Conservation (phyloP, 2,888 invertebrate genomes). For the Hydrotaea cyrtoneurina region DNA sequence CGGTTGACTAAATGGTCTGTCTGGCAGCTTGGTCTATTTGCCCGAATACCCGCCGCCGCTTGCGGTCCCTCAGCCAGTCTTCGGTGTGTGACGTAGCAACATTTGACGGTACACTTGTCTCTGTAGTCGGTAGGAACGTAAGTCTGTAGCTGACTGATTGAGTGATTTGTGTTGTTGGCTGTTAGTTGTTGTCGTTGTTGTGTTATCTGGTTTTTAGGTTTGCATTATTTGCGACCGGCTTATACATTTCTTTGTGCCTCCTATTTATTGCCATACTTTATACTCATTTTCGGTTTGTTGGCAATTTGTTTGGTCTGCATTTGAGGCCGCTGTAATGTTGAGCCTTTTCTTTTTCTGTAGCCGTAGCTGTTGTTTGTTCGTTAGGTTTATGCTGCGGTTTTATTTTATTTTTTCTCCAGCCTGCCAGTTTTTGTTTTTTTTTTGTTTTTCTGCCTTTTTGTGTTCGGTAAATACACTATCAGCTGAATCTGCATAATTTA, state of each 20-base stretch:
- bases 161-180: conserved; percentile 52
- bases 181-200: neutral
- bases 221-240: conserved; percentile 32
- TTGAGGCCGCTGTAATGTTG: conserved; percentile 27
- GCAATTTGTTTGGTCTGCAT: conserved; percentile 25
- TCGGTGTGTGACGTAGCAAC: neutral
- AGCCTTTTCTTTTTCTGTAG: conserved; percentile 22
- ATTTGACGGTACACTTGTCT: neutral
- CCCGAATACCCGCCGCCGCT: neutral
- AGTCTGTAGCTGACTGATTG: conserved; percentile 24
- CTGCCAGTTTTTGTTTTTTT: conserved; percentile 30
- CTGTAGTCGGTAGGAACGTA: neutral
- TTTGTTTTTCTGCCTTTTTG: too few relatives aligned
- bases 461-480: conserved; percentile 38
- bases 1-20: conserved; percentile 61
- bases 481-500: conserved; percentile 64
- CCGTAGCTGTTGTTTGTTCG: neutral
- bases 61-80: neutral
- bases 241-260: conserved; percentile 7
- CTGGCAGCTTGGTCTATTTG: conserved; percentile 49
- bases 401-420: conserved; percentile 7
- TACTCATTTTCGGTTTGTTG: conserved; percentile 33
- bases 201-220: conserved; percentile 36
- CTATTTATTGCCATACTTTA: conserved; percentile 45
- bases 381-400: conserved; percentile 27